Evolutionary conservation across 2,888 invertebrate species (phyloP).

Genomic region (Mechanitis mazaeus): DNA sequence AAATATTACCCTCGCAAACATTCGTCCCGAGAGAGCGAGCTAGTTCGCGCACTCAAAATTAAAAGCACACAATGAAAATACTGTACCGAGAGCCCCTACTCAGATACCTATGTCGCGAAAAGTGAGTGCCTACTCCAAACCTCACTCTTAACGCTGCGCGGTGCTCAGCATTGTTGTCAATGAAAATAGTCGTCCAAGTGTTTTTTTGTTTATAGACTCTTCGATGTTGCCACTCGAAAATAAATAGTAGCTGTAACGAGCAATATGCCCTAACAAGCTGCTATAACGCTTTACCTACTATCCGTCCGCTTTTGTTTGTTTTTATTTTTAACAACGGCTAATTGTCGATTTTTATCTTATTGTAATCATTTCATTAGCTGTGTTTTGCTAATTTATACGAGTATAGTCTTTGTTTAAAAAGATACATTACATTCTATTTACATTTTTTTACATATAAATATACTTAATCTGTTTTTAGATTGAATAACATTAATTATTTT

Average conservation of each 20-base stretch:
- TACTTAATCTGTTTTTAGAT: too few species aligned
- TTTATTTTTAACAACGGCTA: conserved; percentile 28
- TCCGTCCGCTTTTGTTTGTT: conserved; percentile 52
- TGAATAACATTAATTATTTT: too few species aligned
- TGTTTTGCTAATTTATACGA: not conserved
- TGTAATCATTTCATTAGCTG: conserved; percentile 18
- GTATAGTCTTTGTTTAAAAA: not conserved
- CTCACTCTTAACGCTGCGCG: conserved; percentile 66
- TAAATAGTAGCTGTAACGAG: conserved; percentile 71
- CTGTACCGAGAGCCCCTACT: conserved; percentile 66
- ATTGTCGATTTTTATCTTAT: conserved; percentile 27
- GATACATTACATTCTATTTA: too few species aligned
- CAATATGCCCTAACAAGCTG: conserved; percentile 69
- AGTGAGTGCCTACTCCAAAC: conserved; percentile 67
- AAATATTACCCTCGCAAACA: conserved; percentile 79
- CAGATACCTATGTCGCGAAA: conserved; percentile 73
- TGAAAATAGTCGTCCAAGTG: conserved; percentile 73
- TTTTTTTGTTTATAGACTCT: conserved; percentile 75
- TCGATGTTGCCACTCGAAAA: conserved; percentile 74
- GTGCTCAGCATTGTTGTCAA: conserved; percentile 69
- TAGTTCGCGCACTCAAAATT: conserved; percentile 81
- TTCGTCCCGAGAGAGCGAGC: conserved; percentile 75
- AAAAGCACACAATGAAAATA: conserved; percentile 81
- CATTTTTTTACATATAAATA: too few species aligned
- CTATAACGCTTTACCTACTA: conserved; percentile 61